A percentile compares a stretch with the other conserved stretches of the same genome.
These are phyloP conservation scores for Sarcophaga peregrina DNA, from an alignment of 1,140 invertebrate genomes.

Conservation along the genomic window DNA sequence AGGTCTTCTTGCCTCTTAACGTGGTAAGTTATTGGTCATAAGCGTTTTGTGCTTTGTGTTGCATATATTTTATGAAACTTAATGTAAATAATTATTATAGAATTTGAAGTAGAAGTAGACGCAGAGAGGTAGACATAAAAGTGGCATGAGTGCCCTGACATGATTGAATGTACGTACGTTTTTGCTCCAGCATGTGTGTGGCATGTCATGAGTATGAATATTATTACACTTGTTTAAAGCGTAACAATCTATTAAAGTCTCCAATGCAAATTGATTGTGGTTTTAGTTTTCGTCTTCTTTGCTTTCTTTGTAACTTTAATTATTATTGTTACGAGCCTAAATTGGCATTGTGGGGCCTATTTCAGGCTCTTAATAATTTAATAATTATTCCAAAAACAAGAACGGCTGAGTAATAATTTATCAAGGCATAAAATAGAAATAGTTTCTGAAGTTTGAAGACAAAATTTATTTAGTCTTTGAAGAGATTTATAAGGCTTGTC, in stretches of 20 bases:
- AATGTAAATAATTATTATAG: slow-evolving; percentile 2
- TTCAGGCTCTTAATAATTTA: too few species aligned
- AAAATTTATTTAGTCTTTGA: too few species aligned
- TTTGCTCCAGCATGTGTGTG: not conserved
- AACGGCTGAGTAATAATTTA: too few species aligned
- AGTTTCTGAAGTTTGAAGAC: too few species aligned
- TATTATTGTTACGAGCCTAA: slow-evolving; percentile 11
- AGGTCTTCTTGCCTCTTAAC: not conserved
- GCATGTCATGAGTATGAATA: slow-evolving; percentile 2
- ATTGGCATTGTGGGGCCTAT: not conserved
- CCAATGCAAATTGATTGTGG: not conserved
- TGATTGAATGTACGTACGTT: not conserved
- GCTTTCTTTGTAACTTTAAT: not conserved
- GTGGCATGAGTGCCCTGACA: not conserved
- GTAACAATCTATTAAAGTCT: not conserved
- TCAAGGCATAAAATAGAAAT: too few species aligned
- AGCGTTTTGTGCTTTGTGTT: not conserved
- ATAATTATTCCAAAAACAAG: too few species aligned
- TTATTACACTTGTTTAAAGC: slow-evolving; percentile 16
- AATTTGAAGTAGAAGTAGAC: too few species aligned
- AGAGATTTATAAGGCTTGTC: too few species aligned
- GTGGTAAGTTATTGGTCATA: not conserved
- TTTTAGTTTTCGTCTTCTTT: not conserved
- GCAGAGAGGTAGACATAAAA: too few species aligned
- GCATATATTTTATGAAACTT: not conserved